Conservation (phyloP, 2,888 invertebrate genomes). For the Tenthredo mesomela region DNA sequence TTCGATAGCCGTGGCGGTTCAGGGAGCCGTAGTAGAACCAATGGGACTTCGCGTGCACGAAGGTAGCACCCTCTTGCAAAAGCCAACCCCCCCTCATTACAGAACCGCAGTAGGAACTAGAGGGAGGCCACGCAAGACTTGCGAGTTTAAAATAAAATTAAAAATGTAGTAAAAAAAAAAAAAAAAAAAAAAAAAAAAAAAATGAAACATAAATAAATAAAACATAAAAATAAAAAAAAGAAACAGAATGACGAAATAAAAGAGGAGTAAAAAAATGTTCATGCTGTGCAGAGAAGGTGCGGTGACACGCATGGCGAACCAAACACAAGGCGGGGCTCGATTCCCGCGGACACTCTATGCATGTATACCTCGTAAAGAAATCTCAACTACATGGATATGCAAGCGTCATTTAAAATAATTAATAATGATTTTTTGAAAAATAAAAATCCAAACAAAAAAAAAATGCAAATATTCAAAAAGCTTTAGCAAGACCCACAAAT, state of each 20-base stretch:
- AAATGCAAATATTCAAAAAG: not conserved
- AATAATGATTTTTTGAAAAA: not conserved
- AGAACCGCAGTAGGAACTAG: not conserved
- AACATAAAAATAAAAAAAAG: not conserved
- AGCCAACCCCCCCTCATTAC: slow-evolving; percentile 45
- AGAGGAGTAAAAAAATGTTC: not conserved
- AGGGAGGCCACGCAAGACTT: slow-evolving; percentile 4
- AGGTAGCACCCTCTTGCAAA: slow-evolving; percentile 11
- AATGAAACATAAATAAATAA: not conserved
- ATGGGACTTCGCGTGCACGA: not conserved
- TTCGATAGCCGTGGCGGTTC: not conserved
- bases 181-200: not conserved
- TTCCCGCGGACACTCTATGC: slow-evolving; percentile 18
- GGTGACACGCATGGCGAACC: slow-evolving; percentile 75
- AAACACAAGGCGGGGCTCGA: slow-evolving; percentile 74
- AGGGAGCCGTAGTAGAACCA: slow-evolving; percentile 26
- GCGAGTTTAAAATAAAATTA: not conserved
- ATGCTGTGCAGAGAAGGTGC: slow-evolving; percentile 69
- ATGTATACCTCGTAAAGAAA: not conserved
- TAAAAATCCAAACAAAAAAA: too few species aligned
- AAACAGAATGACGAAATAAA: not conserved
- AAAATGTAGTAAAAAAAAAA: too few species aligned
- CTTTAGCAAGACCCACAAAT: too few species aligned
- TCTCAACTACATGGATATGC: not conserved
- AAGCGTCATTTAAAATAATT: not conserved